phyloP scores from a whole-genome alignment of 2,113 vertebrate species.

The Catagonus wagneri region DNA sequence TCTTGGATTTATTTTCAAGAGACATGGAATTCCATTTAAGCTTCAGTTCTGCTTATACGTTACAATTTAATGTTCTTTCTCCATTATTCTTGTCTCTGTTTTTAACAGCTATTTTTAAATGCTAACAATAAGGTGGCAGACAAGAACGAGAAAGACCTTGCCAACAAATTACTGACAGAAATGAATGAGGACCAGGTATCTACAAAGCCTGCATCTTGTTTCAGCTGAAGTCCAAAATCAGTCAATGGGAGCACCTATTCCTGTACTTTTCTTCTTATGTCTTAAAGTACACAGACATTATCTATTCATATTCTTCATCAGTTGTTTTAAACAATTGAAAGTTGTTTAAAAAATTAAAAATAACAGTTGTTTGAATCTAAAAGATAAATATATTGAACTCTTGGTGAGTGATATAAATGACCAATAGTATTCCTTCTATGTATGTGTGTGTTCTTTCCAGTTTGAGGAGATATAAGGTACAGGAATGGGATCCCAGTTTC shows the following conservation, averaged over 20 bases:
- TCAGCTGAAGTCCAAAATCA: constrained; percentile 83
- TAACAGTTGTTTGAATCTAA: constrained; percentile 28
- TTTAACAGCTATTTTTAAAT: constrained; percentile 97
- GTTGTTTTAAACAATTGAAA: constrained; percentile 36
- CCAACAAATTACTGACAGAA: constrained; percentile 99
- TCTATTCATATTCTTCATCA: constrained; percentile 56
- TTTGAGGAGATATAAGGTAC: constrained; percentile 86
- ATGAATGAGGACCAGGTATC: constrained; percentile 99
- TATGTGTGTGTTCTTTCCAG: constrained; percentile 45
- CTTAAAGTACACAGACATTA: constrained; percentile 62
- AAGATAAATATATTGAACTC: constrained; percentile 45
- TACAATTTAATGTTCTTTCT: constrained; percentile 86
- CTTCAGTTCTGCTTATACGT: constrained; percentile 77
- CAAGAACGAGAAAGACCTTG: constrained; percentile 99
- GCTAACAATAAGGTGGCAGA: constrained; percentile 97
- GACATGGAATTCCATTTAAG: constrained; percentile 74
- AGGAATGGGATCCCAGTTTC: constrained; percentile 84
- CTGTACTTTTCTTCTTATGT: constrained; percentile 89
- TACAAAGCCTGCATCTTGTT: constrained; percentile 87
- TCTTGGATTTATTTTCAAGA: constrained; percentile 52
- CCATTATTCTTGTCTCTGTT: constrained; percentile 92
- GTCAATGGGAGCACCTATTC: constrained; percentile 86
- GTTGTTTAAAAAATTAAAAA: constrained; percentile 44
- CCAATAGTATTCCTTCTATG: not conserved
- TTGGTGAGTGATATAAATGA: constrained; percentile 43